Evolutionary conservation across 2,797 vertebrate genomes (phyloP).

Genomic region (Liasis olivaceus): DNA sequence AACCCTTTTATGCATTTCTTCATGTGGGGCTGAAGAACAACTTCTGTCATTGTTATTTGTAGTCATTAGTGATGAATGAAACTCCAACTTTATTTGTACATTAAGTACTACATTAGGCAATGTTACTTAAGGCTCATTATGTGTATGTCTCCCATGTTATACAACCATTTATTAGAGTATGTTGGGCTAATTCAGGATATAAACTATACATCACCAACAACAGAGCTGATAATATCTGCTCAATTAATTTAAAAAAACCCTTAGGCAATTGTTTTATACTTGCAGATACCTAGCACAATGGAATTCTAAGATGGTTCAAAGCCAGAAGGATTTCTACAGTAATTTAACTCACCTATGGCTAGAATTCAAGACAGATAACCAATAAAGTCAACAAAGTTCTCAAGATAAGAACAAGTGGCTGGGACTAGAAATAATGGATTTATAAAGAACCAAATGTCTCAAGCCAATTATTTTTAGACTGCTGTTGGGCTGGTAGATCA

Average conservation of each 20-base stretch:
- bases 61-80: conserved; percentile 6
- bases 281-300: neutral
- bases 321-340: neutral
- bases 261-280: neutral
- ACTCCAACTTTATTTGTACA: neutral
- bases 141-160: neutral
- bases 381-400: neutral
- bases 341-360: neutral
- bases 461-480: neutral
- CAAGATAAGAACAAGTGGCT: neutral
- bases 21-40: neutral
- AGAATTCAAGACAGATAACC: neutral
- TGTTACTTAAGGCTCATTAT: neutral
- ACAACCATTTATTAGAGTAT: neutral
- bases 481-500: neutral
- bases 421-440: neutral
- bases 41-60: neutral
- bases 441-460: neutral
- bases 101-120: neutral
- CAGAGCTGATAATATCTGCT: neutral
- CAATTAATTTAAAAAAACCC: conserved; percentile 14
- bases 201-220: rapidly evolving
- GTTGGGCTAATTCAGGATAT: neutral
- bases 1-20: neutral
- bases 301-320: neutral